Percentiles rank a stretch among this genome's conserved stretches.
Conservation (phyloP, 2,113 vertebrate species). For the Tringa solitaria region DNA sequence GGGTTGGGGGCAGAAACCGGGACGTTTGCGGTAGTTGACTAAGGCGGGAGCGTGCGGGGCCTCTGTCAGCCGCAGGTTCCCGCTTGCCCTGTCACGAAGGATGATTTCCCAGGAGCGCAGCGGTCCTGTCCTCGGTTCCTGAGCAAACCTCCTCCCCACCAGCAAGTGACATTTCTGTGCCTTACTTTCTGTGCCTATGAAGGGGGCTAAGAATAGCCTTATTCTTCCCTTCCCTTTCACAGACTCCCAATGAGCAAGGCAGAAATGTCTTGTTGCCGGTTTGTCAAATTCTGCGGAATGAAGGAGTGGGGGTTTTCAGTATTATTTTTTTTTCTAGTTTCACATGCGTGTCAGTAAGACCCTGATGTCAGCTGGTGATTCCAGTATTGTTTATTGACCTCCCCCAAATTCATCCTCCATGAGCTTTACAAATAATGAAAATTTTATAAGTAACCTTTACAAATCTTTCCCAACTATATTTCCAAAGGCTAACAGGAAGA, state of each 20-base stretch:
- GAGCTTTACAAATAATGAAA: background rate
- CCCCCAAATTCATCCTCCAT: background rate
- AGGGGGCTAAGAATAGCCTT: slow-evolving; percentile 10
- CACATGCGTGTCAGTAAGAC: background rate
- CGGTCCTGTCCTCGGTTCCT: background rate
- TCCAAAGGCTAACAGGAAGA: background rate
- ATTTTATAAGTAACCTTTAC: background rate
- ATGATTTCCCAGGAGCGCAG: background rate
- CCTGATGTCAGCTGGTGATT: background rate
- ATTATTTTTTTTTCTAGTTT: background rate
- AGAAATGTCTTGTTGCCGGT: background rate
- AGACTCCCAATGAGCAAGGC: background rate
- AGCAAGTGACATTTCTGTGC: background rate
- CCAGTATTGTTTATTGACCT: background rate
- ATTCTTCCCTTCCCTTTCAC: background rate
- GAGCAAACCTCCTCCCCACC: background rate
- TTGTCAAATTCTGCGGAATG: background rate
- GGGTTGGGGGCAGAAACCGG: background rate
- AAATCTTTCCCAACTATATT: background rate
- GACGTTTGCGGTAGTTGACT: background rate
- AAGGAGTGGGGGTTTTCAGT: background rate
- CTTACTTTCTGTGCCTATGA: background rate
- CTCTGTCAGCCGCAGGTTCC: background rate
- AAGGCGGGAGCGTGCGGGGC: background rate
- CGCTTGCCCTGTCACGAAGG: background rate